Evolutionary conservation across 2,113 vertebrate species (phyloP).

Genomic region (Chloropsis cyanopogon): DNA sequence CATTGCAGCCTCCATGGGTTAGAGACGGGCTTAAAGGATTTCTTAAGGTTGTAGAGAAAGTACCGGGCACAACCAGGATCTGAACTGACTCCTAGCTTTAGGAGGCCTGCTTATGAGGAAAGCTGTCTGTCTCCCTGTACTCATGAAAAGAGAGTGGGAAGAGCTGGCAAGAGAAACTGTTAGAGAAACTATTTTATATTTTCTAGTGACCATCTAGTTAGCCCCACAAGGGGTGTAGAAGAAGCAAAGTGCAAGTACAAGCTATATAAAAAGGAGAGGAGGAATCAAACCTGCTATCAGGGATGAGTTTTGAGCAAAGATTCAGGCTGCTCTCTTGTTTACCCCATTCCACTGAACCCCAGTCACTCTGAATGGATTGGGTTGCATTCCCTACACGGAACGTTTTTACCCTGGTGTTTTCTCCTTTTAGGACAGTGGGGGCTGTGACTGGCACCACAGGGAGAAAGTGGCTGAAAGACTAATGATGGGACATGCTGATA

Average conservation of each 20-base stretch:
- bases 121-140: not conserved
- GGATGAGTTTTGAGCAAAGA: not conserved
- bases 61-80: not conserved
- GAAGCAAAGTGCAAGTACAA: not conserved
- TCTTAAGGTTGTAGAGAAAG: not conserved
- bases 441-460: not conserved
- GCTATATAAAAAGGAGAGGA: not conserved
- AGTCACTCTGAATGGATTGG: not conserved
- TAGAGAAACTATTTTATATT: not conserved
- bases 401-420: not conserved
- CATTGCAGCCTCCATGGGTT: not conserved
- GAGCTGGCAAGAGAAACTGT: not conserved
- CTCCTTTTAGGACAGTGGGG: not conserved
- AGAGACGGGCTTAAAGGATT: not conserved
- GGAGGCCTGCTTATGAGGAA: not conserved
- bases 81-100: not conserved
- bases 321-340: not conserved
- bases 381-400: not conserved
- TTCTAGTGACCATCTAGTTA: not conserved
- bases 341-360: not conserved
- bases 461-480: constrained; percentile 13
- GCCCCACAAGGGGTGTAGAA: not conserved
- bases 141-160: not conserved
- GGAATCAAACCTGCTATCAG: not conserved
- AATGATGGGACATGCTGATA: not conserved